Evolutionary conservation across 2,888 invertebrate species (phyloP).

Genomic region (Fissipunctia ypsillon): DNA sequence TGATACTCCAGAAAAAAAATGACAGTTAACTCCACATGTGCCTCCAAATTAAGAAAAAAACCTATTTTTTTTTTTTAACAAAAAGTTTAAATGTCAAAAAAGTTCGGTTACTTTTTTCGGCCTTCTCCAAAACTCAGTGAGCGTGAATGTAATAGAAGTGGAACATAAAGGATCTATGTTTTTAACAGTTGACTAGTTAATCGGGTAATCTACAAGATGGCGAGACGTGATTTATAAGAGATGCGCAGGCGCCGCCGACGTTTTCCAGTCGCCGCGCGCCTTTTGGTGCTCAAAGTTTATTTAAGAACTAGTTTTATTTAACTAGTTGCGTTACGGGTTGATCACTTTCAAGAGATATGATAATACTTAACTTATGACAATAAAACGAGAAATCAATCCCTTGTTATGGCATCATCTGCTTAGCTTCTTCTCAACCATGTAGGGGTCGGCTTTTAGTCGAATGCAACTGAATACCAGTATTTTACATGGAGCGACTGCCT

Average conservation of each 20-base stretch:
- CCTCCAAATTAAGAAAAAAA: constrained; percentile 30
- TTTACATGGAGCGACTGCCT: no score
- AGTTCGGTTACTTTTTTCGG: constrained; percentile 44
- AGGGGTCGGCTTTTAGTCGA: no score
- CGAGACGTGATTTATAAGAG: constrained; percentile 83
- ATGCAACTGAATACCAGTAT: no score
- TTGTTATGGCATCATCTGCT: neutral
- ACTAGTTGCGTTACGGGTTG: no score
- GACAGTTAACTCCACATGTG: constrained; percentile 67
- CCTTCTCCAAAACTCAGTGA: constrained; percentile 73
- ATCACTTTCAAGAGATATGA: neutral
- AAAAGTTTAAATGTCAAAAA: constrained; percentile 49
- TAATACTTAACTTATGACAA: no score
- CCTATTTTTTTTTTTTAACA: neutral
- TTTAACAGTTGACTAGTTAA: constrained; percentile 85
- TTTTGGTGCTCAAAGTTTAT: constrained; percentile 78
- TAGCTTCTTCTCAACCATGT: no score
- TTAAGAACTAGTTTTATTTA: neutral
- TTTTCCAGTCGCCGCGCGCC: constrained; percentile 69
- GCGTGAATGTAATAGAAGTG: constrained; percentile 81
- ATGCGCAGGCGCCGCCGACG: constrained; percentile 87
- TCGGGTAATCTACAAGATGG: constrained; percentile 86
- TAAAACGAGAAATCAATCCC: neutral
- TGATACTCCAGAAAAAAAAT: constrained; percentile 70
- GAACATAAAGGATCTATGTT: constrained; percentile 78